These are phyloP conservation scores for Griposia aprilina DNA, from an alignment of 2,888 invertebrate genomes.

Conservation along the genomic window DNA sequence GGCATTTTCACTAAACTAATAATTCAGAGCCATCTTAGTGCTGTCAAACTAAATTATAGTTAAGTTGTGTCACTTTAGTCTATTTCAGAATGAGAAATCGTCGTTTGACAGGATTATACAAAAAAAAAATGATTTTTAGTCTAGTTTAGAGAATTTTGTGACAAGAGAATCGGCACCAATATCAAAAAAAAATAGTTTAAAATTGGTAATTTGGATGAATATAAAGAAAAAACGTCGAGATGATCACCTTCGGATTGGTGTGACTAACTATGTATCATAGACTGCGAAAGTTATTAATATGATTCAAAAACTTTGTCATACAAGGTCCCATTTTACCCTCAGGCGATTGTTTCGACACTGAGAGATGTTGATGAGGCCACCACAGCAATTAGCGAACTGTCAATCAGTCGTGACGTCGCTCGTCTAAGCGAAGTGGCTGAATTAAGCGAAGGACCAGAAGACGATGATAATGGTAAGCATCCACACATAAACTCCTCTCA, in stretches of 20 bases:
- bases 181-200: no score
- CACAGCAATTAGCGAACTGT: constrained; percentile 88
- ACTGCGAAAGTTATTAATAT: constrained; percentile 20
- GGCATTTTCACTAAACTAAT: no score
- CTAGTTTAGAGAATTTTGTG: no score
- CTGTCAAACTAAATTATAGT: no score
- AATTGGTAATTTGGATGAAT: background rate
- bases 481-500: constrained; percentile 29
- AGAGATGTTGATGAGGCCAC: constrained; percentile 92
- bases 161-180: no score
- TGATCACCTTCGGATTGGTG: background rate
- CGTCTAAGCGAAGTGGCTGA: constrained; percentile 93
- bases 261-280: background rate
- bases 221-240: no score
- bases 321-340: constrained; percentile 78
- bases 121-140: no score
- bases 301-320: constrained; percentile 42
- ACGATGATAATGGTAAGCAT: constrained; percentile 92
- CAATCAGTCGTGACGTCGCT: constrained; percentile 93
- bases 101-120: no score
- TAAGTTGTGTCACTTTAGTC: no score
- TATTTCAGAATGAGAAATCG: no score
- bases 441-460: constrained; percentile 93
- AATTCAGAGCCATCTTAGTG: no score
- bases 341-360: constrained; percentile 89